Conservation (phyloP, 2,797 vertebrate genomes). For the Onychomys arenicola region DNA sequence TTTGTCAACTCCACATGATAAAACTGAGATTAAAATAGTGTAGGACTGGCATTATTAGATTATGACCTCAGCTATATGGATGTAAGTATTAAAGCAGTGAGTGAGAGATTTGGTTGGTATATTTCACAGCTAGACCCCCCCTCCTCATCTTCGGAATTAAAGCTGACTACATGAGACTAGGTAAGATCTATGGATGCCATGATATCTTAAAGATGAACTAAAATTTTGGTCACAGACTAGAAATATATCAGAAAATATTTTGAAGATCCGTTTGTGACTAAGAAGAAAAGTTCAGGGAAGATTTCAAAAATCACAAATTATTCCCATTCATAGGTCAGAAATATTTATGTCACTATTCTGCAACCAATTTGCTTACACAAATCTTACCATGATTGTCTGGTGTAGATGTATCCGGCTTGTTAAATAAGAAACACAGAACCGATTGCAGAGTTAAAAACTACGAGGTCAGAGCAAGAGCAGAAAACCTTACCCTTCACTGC, state of each 20-base stretch:
- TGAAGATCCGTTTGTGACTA: slow-evolving; percentile 9
- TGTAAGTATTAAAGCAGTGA: not conserved
- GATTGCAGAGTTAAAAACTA: too few species aligned
- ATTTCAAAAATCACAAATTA: not conserved
- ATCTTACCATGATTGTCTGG: not conserved
- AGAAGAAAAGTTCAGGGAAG: not conserved
- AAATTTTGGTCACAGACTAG: slow-evolving; percentile 5
- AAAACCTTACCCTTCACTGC: too few species aligned
- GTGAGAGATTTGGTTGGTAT: not conserved
- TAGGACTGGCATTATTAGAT: not conserved
- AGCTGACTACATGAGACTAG: not conserved
- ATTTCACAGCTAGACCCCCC: not conserved
- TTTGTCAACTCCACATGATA: not conserved
- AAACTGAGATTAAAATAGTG: not conserved
- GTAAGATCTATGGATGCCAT: slow-evolving; percentile 16
- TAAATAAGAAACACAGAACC: too few species aligned
- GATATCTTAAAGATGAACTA: not conserved
- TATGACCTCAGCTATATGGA: not conserved
- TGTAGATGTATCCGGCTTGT: too few species aligned
- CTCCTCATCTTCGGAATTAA: not conserved
- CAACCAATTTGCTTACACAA: not conserved
- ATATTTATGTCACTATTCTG: not conserved
- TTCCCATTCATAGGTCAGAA: slow-evolving; percentile 26
- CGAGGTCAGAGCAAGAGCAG: too few species aligned
- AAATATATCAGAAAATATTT: slow-evolving; percentile 7